Evolutionary conservation across 2,888 invertebrate species (phyloP), one percentile per base, ranked within the genome.

Genomic region (Papilio elwesi): DNA sequence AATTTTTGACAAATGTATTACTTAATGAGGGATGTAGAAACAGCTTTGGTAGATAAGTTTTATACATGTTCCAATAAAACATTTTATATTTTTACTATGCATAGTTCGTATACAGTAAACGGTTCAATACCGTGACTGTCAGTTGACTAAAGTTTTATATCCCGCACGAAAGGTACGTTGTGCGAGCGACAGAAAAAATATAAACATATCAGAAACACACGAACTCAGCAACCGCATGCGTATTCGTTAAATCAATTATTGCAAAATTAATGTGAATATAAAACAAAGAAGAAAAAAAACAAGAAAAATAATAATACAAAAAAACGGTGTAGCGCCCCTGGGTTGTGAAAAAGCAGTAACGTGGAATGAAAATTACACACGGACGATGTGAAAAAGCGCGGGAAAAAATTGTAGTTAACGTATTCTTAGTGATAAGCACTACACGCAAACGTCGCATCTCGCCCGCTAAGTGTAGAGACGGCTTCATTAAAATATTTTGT

Each of bases 291-390:
- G 70, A 76, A 78, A 81, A 80, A 82, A 81, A 78, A 72, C 43
- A 43, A 65, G 71, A 11, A 49, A 64, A 75, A 83, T 49, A 64
- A 55, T 65, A 70, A 53, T 13, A 62, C 63, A 64, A 68, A 64
- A 68, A 87, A 87, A 86, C 81, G 78, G 87, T 86, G 84, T 77
- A 76, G 85, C 87, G 85, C 88, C 88, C 87, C 89, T 90, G 90
- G 71, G 74, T 73, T 74, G 80, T 86, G 87, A 90, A 90, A 90
- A 90, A 90, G 82, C 79, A 76, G 80, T 75, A 78, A 79, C 77
- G 80, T 76, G 81, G 86, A 87, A 90, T 89, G 90, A 86, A 90
- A 90, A 90, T 88, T 88, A 84, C 85, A 81, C 82, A 84, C 80
- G 76, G 81, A 57, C 78, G 80, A 83, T 85, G 84, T 85, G 88